phyloP scores from a whole-genome alignment of 2,888 invertebrate species.

The Drosophila rellima region DNA sequence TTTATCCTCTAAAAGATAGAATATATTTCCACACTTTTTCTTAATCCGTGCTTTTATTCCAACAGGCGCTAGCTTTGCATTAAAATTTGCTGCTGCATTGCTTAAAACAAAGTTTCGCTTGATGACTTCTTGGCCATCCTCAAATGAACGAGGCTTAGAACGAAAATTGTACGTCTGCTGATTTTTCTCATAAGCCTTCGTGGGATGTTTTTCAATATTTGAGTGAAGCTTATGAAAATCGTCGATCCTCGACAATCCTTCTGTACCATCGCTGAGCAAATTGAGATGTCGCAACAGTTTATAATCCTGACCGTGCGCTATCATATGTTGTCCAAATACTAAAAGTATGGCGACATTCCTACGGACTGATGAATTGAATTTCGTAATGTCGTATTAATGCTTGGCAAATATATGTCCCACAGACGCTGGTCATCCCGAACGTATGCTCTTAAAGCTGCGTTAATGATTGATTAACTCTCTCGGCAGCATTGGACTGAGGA shows the following conservation, averaged over 20 bases:
- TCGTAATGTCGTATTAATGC: background rate
- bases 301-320: conserved; percentile 2
- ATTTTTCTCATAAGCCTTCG: conserved; percentile 1
- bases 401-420: conserved; percentile 1
- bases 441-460: background rate
- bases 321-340: conserved; percentile 27
- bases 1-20: too few relatives aligned
- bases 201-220: conserved; percentile 3
- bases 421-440: background rate
- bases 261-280: background rate
- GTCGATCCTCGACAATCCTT: background rate
- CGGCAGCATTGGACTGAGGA: background rate
- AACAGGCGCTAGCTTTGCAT: conserved; percentile 19
- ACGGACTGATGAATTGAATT: background rate
- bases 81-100: conserved; percentile 12
- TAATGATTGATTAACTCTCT: conserved; percentile 1
- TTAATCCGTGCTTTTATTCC: conserved; percentile 10
- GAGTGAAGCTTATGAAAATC: conserved; percentile 3
- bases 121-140: conserved; percentile 10
- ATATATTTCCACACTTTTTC: background rate
- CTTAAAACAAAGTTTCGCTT: conserved; percentile 18
- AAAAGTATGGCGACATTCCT: conserved; percentile 4
- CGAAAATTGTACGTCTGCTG: conserved; percentile 2
- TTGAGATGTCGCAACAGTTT: conserved; percentile 4
- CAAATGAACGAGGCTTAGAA: background rate